phyloP scores from a whole-genome alignment of 2,113 vertebrate species.

The Eptesicus fuscus region DNA sequence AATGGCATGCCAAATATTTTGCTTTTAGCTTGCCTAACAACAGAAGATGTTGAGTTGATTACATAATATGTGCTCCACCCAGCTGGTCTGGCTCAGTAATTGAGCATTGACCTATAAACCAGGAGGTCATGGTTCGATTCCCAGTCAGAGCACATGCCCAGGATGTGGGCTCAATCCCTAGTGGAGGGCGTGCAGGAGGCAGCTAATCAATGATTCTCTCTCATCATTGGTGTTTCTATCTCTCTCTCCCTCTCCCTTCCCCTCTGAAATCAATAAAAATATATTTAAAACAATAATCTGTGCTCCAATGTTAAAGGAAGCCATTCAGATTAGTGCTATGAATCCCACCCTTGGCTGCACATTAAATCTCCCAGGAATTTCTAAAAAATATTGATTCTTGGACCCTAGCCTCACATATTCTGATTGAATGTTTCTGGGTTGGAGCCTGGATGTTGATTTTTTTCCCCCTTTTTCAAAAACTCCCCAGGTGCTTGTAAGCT shows the following conservation, averaged over 20 bases:
- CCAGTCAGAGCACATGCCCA: too few species aligned
- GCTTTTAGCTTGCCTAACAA: not conserved
- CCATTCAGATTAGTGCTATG: not conserved
- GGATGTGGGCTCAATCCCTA: too few species aligned
- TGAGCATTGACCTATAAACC: too few species aligned
- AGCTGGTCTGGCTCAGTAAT: too few species aligned
- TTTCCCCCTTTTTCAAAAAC: not conserved
- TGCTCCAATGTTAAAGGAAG: not conserved
- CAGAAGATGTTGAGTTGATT: not conserved
- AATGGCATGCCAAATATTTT: not conserved
- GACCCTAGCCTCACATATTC: not conserved
- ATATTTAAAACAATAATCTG: not conserved
- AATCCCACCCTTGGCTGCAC: not conserved
- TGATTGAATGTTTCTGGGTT: not conserved
- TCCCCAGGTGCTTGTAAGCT: not conserved
- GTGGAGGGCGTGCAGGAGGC: too few species aligned
- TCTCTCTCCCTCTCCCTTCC: too few species aligned
- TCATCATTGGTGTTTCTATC: too few species aligned
- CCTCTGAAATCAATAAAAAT: not conserved
- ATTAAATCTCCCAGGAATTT: not conserved
- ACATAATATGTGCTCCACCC: not conserved
- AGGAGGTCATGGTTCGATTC: too few species aligned
- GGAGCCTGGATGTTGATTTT: not conserved
- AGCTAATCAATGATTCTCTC: too few species aligned
- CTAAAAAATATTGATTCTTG: not conserved